Evolutionary conservation across 2,113 vertebrate genomes (phyloP).

Genomic region (Gnathonemus longibarbis): DNA sequence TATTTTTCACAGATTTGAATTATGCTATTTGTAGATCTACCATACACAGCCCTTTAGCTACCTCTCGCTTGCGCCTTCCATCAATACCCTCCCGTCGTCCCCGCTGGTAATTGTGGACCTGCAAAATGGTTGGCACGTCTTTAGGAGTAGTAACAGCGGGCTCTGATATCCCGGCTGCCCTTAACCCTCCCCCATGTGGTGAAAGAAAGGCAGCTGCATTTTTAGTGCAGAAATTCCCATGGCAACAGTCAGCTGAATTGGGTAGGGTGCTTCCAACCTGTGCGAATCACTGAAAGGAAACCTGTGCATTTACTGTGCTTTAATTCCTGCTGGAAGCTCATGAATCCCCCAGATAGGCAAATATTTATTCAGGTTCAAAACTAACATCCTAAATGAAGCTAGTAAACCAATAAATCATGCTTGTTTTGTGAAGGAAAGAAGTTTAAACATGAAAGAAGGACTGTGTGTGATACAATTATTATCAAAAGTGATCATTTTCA

Average conservation of each 20-base stretch:
- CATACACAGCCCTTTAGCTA: background rate
- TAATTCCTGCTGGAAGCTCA: background rate
- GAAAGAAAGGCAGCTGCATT: background rate
- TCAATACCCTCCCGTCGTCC: background rate
- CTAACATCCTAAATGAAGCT: background rate
- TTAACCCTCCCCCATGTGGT: background rate
- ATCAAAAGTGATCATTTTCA: background rate
- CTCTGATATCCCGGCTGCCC: background rate
- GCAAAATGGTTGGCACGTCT: background rate
- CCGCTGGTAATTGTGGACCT: background rate
- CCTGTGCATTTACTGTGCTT: background rate
- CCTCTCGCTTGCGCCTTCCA: background rate
- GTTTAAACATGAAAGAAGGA: background rate
- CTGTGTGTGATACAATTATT: background rate
- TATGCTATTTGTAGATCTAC: background rate
- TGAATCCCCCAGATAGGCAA: background rate
- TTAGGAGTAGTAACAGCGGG: background rate
- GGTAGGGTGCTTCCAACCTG: background rate
- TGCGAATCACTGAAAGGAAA: background rate
- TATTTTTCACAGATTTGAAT: background rate
- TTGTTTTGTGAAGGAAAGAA: background rate
- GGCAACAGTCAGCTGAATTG: background rate
- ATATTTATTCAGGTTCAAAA: background rate
- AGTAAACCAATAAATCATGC: background rate
- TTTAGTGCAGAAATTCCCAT: background rate